Evolutionary conservation across 2,113 vertebrate species (phyloP).

Genomic region (Notiomystis cincta): DNA sequence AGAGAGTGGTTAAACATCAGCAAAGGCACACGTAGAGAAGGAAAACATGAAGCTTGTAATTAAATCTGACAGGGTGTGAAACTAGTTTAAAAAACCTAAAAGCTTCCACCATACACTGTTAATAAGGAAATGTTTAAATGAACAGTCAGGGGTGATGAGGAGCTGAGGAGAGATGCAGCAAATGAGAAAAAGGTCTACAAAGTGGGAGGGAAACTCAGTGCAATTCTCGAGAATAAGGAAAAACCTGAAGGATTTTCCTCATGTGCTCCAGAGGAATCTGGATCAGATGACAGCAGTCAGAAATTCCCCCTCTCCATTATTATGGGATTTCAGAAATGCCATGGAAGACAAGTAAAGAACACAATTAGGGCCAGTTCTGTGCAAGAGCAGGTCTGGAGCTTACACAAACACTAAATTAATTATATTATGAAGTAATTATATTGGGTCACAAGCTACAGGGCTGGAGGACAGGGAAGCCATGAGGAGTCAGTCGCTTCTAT

Average conservation of each 20-base stretch:
- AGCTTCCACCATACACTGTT: neutral
- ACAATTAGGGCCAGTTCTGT: neutral
- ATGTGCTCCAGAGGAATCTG: neutral
- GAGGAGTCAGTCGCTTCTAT: neutral
- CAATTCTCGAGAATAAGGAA: neutral
- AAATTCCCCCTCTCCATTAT: neutral
- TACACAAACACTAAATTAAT: neutral
- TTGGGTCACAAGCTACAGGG: neutral
- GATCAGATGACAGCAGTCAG: neutral
- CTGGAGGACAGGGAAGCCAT: neutral
- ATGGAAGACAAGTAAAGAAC: neutral
- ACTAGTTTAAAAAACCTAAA: neutral
- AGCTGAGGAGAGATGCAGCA: neutral
- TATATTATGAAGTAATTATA: neutral
- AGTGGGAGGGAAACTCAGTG: neutral
- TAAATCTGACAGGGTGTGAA: constrained; percentile 21
- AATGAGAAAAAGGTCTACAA: neutral
- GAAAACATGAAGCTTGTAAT: neutral
- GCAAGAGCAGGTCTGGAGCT: neutral
- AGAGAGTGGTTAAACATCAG: neutral
- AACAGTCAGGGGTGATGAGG: neutral
- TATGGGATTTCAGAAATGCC: neutral
- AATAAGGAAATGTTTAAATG: neutral
- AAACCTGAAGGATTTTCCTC: neutral
- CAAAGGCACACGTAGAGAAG: neutral